Evolutionary conservation across 2,113 vertebrate species (phyloP), one percentile per base, ranked within the genome.

Genomic region (Hydropotes inermis): DNA sequence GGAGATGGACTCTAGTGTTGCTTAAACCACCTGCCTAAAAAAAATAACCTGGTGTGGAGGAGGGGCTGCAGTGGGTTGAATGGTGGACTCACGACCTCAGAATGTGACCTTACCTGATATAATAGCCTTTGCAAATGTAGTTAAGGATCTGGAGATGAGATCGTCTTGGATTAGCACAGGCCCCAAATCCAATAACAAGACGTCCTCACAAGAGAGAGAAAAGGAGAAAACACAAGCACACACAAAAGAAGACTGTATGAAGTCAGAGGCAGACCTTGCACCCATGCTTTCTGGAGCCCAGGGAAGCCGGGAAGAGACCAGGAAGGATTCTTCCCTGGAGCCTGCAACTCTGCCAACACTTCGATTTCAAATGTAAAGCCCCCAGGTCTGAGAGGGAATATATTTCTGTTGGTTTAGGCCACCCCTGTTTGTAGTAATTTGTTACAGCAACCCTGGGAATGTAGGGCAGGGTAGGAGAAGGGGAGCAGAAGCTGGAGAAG

Each of bases 401-500:
- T 36, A 7, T 47, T 12, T 28, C 36, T 74, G 3, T 36, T 16
- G 21, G 2, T 6, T n/a, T 55, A 17, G 52, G 52, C 5, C 25
- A 28, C 1, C 11, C 8, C 1, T 3, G 3, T 12, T 45, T 43
- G 43, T 47, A n/a, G 9, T 28, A 17, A 50, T 36, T 23, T 47
- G 30, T 47, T 67, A 52, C 0, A 10, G 21, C 3, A 27, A 52
- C 4, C 33, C 19, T 14, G 47, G 25, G 21, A 57, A 67, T 10
- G 27, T 9, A 33, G 47, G 4, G 4, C 12, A 2, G 43, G 17
- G 11, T 3, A 2, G 5, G 1, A 28, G 27, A 43, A 0, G 0
- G 30, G 6, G 9, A 25, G 14, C 0, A 3, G 57, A 25, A 1
- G 0, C 14, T 50, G 14, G 7, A n/a, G 19, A 28, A n/a, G 3